These are phyloP conservation scores for Amblyopsis rosae DNA, from an alignment of 2,113 vertebrate genomes.

Conservation along the genomic window DNA sequence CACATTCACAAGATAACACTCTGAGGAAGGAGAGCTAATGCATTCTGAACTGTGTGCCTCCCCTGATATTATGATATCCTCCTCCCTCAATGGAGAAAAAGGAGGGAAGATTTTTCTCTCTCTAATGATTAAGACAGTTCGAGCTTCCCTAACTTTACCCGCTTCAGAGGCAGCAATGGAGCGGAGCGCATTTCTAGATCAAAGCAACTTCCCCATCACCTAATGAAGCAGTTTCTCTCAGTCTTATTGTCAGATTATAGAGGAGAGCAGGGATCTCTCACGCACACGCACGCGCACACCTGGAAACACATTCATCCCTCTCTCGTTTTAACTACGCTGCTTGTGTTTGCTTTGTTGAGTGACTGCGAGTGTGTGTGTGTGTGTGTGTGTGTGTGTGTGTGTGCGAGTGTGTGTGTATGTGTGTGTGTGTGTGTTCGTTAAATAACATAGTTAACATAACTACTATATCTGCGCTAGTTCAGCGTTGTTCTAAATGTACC, in stretches of 20 bases:
- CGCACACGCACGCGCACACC: not conserved
- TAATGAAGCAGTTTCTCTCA: constrained; percentile 72
- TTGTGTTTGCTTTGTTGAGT: constrained; percentile 58
- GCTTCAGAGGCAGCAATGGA: constrained; percentile 53
- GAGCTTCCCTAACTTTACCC: constrained; percentile 62
- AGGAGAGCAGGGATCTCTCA: constrained; percentile 26
- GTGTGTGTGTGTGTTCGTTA: constrained; percentile 15
- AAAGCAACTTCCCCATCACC: constrained; percentile 61
- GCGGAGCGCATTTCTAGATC: constrained; percentile 72
- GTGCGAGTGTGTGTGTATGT: not conserved
- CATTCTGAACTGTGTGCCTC: constrained; percentile 12
- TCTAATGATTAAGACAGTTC: constrained; percentile 53
- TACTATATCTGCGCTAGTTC: too few relatives aligned
- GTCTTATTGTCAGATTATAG: constrained; percentile 64
- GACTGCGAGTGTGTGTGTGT: not conserved
- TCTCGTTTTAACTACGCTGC: constrained; percentile 1
- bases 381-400: constrained; percentile 27
- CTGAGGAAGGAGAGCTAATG: constrained; percentile 21
- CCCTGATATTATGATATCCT: not conserved
- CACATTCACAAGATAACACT: constrained; percentile 35
- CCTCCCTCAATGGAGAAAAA: not conserved
- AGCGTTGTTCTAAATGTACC: constrained; percentile 3
- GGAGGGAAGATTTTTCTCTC: constrained; percentile 7
- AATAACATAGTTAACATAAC: constrained; percentile 19
- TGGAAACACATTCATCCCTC: not conserved